phyloP scores from a whole-genome alignment of 1,140 invertebrate genomes.

The Orius laevigatus region DNA sequence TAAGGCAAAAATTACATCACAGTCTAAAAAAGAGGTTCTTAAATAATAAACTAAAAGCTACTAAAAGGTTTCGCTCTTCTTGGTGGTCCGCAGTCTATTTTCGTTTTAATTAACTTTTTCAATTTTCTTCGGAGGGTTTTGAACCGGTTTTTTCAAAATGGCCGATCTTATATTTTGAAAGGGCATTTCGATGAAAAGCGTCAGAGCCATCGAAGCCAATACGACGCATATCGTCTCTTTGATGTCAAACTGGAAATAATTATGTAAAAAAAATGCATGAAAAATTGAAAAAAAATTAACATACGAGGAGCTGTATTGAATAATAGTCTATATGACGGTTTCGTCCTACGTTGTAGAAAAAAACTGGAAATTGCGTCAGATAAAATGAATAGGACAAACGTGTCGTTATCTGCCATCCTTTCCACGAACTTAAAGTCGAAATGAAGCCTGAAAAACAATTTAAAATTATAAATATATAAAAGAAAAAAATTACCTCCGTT shows the following conservation, averaged over 20 bases:
- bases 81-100: not conserved
- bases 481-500: constrained; percentile 32
- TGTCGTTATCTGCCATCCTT: constrained; percentile 41
- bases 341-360: constrained; percentile 45
- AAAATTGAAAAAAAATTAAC: too few relatives aligned
- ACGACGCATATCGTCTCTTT: constrained; percentile 36
- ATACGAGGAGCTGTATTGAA: constrained; percentile 23
- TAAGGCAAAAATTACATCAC: too few relatives aligned
- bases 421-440: constrained; percentile 36
- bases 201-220: constrained; percentile 23
- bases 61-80: too few relatives aligned
- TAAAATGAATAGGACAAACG: constrained; percentile 47
- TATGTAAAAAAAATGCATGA: not conserved
- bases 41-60: too few relatives aligned
- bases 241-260: constrained; percentile 34
- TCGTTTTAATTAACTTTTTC: constrained; percentile 1
- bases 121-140: not conserved
- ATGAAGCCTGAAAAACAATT: constrained; percentile 23
- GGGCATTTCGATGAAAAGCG: constrained; percentile 28
- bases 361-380: constrained; percentile 48
- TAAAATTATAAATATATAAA: not conserved
- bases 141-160: constrained; percentile 14
- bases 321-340: constrained; percentile 34
- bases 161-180: constrained; percentile 23
- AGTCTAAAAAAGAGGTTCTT: too few relatives aligned